Evolutionary conservation across 2,888 invertebrate genomes (phyloP), one percentile per base, ranked within the genome.

Genomic region (Laspeyria flexula): DNA sequence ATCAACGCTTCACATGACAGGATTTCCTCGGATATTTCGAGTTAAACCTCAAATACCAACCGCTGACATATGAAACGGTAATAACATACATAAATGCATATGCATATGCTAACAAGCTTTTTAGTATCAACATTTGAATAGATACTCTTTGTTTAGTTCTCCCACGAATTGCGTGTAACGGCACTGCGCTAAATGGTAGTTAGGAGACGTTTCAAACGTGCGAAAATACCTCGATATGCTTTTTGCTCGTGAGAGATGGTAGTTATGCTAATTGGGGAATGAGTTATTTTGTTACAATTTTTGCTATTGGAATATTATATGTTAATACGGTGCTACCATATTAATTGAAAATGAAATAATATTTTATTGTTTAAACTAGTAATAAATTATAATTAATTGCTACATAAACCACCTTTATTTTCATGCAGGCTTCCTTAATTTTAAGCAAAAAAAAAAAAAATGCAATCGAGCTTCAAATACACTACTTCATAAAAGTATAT

Each of bases 101-200:
- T n/a, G n/a, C n/a, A n/a, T 69, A 56, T 35, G 43, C 51, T 43
- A 50, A 48, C 53, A 60, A 44, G 27, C 33, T 18, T 45, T 49
- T 56, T 54, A 35, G 70, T 65, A 65, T 71, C 70, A 77, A 38
- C 45, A 73, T 82, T 81, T 79, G 74, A 81, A 83, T 81, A 70
- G 70, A 72, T 72, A 68, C 71, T 75, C 75, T 84, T 88, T 88
- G 88, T 86, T 81, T 80, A 74, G 67, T 76, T 81, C 82, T 89
- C 89, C 83, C 87, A 90, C 87, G 85, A 79, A 73, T 73, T 66
- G 73, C 64, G 75, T 78, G 46, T 88, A 89, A 90, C 88, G 88
- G 88, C 71, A 81, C 77, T 75, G 58, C 71, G 72, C 73, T 79
- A 79, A 82, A 83, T 77, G 71, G 65, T 72, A 62, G 71, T 76